Evolutionary conservation across 1,140 invertebrate genomes (phyloP).

Genomic region (Notospermus geniculatus): DNA sequence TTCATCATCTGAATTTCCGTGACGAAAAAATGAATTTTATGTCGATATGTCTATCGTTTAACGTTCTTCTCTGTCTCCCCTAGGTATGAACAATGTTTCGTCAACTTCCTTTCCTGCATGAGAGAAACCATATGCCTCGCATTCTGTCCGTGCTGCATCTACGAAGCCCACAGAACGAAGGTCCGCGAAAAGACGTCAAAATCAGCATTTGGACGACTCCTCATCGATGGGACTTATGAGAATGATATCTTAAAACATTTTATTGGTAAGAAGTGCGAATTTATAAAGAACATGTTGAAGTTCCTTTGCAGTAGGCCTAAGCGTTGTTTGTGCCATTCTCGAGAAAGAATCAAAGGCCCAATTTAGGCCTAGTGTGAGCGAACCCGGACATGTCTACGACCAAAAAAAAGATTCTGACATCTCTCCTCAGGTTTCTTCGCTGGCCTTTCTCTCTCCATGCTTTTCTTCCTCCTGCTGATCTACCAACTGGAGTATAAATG

Average conservation of each 20-base stretch:
- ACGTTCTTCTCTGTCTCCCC: neutral
- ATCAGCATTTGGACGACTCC: conserved; percentile 12
- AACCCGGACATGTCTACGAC: no score
- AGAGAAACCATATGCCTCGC: conserved; percentile 25
- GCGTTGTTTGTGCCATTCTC: no score
- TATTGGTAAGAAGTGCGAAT: conserved; percentile 23
- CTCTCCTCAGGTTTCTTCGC: conserved; percentile 31
- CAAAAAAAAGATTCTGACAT: no score
- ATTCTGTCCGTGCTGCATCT: conserved; percentile 37
- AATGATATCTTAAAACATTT: conserved; percentile 37
- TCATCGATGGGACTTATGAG: conserved; percentile 29
- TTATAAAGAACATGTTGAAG: neutral
- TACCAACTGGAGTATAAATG: conserved; percentile 30
- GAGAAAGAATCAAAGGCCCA: neutral
- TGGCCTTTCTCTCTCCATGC: conserved; percentile 31
- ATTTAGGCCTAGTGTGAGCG: no score
- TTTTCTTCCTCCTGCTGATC: conserved; percentile 34
- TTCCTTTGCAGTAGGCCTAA: no score
- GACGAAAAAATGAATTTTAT: no score
- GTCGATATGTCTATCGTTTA: no score
- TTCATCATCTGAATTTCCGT: no score
- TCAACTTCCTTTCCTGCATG: conserved; percentile 16
- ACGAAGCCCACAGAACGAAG: conserved; percentile 21
- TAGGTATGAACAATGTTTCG: conserved; percentile 25
- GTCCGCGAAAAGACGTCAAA: conserved; percentile 15